These are phyloP conservation scores for Nephrotoma flavescens DNA, from an alignment of 2,888 invertebrate species.

Conservation along the genomic window DNA sequence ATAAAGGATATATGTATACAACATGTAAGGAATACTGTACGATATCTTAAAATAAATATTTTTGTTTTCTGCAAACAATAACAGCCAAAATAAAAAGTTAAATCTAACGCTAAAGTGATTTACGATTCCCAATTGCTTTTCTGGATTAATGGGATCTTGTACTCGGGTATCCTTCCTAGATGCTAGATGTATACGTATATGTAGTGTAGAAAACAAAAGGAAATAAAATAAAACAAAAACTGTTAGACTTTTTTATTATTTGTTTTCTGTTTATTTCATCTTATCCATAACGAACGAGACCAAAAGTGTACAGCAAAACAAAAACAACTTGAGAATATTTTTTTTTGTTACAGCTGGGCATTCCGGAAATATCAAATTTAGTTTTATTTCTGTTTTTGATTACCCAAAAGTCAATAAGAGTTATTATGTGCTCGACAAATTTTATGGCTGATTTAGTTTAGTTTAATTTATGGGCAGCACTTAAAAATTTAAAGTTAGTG, in stretches of 20 bases:
- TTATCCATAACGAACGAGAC: not conserved
- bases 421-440: not conserved
- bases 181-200: not conserved
- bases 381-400: not conserved
- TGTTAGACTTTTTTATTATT: not conserved
- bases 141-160: not conserved
- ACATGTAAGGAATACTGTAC: not conserved
- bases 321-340: not conserved
- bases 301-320: not conserved
- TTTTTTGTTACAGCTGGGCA: not conserved
- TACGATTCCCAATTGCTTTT: not conserved
- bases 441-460: not conserved
- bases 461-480: not conserved
- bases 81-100: not conserved
- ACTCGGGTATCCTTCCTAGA: not conserved
- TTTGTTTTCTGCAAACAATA: not conserved
- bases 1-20: not conserved
- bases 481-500: too few species aligned
- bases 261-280: not conserved
- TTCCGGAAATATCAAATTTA: not conserved
- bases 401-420: not conserved
- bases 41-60: not conserved
- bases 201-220: not conserved
- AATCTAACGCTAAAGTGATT: not conserved
- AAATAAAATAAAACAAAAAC: not conserved